Evolutionary conservation across 30 jellyfish, hydroid and myxozoan genomes (phyloP).

Genomic region (Calvadosia cruxmelitensis): DNA sequence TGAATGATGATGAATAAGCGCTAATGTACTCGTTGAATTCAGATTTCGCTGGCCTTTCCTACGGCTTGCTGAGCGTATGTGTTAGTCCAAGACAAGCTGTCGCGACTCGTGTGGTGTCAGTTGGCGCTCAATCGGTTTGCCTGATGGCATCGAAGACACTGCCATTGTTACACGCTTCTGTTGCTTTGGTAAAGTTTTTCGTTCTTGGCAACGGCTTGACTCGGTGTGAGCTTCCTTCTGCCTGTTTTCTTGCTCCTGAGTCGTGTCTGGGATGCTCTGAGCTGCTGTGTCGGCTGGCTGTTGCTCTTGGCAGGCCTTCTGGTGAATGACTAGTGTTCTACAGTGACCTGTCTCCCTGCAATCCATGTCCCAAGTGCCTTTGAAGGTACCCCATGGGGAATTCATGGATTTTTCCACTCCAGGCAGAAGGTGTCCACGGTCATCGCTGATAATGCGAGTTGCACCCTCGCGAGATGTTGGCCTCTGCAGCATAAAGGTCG

Average conservation of each 20-base stretch:
- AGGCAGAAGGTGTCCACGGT: slow-evolving; percentile 65
- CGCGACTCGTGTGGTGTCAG: background rate
- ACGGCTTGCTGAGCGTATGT: no score
- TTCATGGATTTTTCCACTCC: slow-evolving; percentile 46
- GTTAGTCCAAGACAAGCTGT: no score
- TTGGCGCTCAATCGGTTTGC: background rate
- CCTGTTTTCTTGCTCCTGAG: background rate
- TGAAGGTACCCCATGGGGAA: slow-evolving; percentile 89
- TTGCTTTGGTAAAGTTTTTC: no score
- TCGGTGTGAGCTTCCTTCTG: background rate
- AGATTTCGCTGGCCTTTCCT: no score
- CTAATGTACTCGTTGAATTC: no score
- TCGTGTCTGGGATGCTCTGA: background rate
- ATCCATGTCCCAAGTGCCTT: slow-evolving; percentile 88
- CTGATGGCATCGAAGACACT: background rate
- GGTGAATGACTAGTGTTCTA: slow-evolving; percentile 18
- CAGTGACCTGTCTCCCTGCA: slow-evolving; percentile 42
- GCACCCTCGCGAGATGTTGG: slow-evolving; percentile 52
- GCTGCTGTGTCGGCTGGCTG: background rate
- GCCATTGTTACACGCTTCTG: background rate
- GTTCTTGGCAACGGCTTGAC: background rate
- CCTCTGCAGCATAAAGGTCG: slow-evolving; percentile 14
- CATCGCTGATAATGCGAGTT: slow-evolving; percentile 49
- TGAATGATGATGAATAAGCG: no score
- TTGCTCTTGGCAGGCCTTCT: slow-evolving; percentile 21